These are phyloP conservation scores for Regulus satrapa DNA, from an alignment of 2,113 vertebrate genomes.

Conservation along the genomic window DNA sequence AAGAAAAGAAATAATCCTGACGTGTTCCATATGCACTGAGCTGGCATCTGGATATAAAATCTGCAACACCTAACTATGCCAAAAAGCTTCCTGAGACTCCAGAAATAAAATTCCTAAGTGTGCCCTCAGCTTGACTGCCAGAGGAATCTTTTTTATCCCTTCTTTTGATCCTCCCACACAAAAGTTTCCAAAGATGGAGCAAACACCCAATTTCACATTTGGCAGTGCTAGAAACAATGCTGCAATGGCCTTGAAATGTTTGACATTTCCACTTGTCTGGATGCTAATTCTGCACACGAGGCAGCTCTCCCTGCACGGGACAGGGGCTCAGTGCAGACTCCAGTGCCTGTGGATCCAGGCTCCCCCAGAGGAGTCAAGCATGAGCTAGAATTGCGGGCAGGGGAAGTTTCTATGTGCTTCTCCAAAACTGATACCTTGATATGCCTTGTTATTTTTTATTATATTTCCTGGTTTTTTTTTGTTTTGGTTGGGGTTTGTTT, in stretches of 20 bases:
- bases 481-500: not conserved
- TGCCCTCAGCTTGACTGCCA: not conserved
- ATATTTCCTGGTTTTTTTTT: not conserved
- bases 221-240: not conserved
- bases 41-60: slow-evolving; percentile 14
- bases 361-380: not conserved
- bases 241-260: not conserved
- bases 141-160: not conserved
- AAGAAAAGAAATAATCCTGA: not conserved
- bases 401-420: not conserved
- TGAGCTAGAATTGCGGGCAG: not conserved
- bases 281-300: not conserved
- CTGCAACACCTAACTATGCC: not conserved
- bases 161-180: not conserved
- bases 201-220: not conserved
- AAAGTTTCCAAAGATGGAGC: not conserved
- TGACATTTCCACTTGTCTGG: not conserved
- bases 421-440: not conserved
- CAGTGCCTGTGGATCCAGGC: not conserved
- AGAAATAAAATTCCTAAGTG: not conserved
- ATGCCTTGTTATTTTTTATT: not conserved
- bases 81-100: not conserved
- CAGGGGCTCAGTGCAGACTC: not conserved
- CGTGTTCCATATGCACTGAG: not conserved
- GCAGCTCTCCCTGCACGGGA: not conserved